Evolutionary conservation across 2,797 vertebrate genomes (phyloP).

Genomic region (Poeciliopsis presidionis): DNA sequence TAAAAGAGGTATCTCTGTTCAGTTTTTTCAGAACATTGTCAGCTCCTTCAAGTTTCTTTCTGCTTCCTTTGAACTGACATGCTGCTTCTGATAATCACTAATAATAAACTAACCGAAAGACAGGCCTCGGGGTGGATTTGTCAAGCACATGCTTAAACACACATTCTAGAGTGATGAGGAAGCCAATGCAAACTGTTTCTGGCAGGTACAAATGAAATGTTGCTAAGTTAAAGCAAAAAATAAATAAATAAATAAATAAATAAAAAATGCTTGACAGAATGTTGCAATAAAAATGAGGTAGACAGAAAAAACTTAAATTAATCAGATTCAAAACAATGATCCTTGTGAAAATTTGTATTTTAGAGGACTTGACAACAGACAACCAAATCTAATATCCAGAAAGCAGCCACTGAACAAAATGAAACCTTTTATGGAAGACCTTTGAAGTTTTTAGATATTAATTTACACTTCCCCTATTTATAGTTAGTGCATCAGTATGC

Average conservation of each 20-base stretch:
- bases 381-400: constrained; percentile 33
- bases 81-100: neutral
- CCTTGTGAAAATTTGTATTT: constrained; percentile 18
- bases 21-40: neutral
- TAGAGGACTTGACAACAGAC: constrained; percentile 5
- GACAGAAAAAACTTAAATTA: neutral
- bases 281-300: neutral
- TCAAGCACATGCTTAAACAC: constrained; percentile 28
- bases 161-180: constrained; percentile 31
- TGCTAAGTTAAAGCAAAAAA: constrained; percentile 18
- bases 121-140: constrained; percentile 34
- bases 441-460: constrained; percentile 46
- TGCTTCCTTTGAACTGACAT: neutral
- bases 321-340: constrained; percentile 9
- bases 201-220: neutral
- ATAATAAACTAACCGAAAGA: constrained; percentile 49
- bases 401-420: constrained; percentile 43
- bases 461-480: constrained; percentile 36
- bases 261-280: constrained; percentile 3
- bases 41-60: neutral
- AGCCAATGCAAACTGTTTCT: constrained; percentile 18
- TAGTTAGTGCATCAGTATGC: constrained; percentile 40
- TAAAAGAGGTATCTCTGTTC: neutral
- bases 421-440: constrained; percentile 42
- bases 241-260: constrained; percentile 16